Percentiles rank a stretch among this genome's conserved stretches.
Conservation (phyloP, 2,113 vertebrate species). For the Perccottus glenii region DNA sequence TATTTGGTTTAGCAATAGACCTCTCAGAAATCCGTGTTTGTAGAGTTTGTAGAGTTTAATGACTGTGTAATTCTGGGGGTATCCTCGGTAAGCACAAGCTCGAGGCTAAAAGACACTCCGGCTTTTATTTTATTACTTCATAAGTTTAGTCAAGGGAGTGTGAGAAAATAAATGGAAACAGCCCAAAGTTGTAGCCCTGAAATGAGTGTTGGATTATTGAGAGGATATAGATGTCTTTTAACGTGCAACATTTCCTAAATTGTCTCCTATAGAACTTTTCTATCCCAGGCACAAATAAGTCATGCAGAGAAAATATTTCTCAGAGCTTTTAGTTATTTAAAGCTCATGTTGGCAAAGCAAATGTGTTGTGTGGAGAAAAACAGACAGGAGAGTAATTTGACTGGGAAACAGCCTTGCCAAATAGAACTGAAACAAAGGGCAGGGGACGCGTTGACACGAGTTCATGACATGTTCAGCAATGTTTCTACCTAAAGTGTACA, state of each 20-base stretch:
- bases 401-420: conserved; percentile 20
- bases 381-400: background rate
- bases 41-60: background rate
- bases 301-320: background rate
- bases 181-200: conserved; percentile 1
- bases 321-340: background rate
- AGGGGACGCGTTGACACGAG: too few relatives aligned
- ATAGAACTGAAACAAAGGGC: too few relatives aligned
- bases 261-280: conserved; percentile 21
- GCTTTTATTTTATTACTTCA: conserved; percentile 24
- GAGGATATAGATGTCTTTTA: conserved; percentile 15
- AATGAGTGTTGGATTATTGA: conserved; percentile 14
- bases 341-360: background rate
- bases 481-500: too few relatives aligned
- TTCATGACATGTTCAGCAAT: too few relatives aligned
- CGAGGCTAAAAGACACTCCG: background rate
- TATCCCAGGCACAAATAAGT: background rate
- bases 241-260: conserved; percentile 12
- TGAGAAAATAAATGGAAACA: conserved; percentile 23
- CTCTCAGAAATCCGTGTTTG: background rate
- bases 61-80: background rate
- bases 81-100: background rate
- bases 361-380: background rate
- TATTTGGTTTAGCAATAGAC: background rate
- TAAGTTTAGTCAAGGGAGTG: conserved; percentile 11